These are phyloP conservation scores for Sinocyclocheilus rhinocerous DNA, from an alignment of 2,113 vertebrate genomes.

Conservation along the genomic window DNA sequence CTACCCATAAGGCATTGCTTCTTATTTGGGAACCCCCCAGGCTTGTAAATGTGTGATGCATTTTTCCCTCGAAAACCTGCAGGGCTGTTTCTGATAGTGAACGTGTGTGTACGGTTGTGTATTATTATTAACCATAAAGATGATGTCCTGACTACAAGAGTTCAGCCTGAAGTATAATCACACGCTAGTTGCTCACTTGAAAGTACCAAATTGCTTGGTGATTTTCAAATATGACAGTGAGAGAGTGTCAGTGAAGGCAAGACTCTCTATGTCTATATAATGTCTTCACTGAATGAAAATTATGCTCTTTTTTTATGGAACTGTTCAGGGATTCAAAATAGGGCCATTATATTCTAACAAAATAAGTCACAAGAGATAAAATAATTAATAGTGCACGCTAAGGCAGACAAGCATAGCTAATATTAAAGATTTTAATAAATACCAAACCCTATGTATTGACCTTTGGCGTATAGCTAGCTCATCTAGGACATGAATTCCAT, in stretches of 20 bases:
- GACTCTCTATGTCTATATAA: background rate
- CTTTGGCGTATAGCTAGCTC: background rate
- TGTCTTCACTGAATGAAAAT: conserved; percentile 4
- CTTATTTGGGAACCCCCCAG: conserved; percentile 59
- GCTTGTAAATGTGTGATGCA: conserved; percentile 59
- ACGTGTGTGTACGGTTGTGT: conserved; percentile 11
- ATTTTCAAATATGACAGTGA: background rate
- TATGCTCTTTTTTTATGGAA: background rate
- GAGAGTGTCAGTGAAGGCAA: background rate
- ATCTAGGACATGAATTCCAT: background rate
- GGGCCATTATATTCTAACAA: background rate
- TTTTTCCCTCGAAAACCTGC: conserved; percentile 13
- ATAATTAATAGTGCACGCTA: background rate
- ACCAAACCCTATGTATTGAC: background rate
- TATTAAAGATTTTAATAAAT: background rate
- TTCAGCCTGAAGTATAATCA: conserved; percentile 5
- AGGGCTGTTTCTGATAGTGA: background rate
- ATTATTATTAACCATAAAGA: conserved; percentile 15
- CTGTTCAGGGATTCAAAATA: background rate
- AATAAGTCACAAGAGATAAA: background rate
- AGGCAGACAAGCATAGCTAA: background rate
- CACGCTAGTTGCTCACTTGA: conserved; percentile 9
- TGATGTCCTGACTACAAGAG: background rate
- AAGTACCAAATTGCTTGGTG: background rate
- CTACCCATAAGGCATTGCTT: conserved; percentile 64